A percentile compares a stretch with the other conserved stretches of the same genome.
Conservation (phyloP, 64 coral and sea anemone genomes). For the Astreopora myriophthalma region DNA sequence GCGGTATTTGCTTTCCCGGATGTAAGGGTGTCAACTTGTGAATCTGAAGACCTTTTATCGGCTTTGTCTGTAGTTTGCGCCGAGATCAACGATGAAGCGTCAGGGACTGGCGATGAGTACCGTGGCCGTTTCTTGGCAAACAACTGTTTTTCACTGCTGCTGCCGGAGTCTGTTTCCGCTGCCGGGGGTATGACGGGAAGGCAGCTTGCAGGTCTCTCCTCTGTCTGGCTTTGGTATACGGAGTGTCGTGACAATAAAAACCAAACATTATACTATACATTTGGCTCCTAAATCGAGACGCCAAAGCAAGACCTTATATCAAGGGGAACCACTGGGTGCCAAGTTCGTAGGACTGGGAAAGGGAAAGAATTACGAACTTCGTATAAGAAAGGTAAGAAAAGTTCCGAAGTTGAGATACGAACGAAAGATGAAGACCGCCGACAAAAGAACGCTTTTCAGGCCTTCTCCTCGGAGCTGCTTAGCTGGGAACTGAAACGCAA, state of each 20-base stretch:
- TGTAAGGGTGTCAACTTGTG: neutral
- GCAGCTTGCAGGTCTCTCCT: neutral
- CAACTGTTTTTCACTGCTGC: constrained; percentile 13
- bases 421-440: too few species aligned
- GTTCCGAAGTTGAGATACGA: too few species aligned
- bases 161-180: constrained; percentile 47
- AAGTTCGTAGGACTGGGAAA: too few species aligned
- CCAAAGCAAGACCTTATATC: too few species aligned
- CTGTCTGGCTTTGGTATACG: neutral
- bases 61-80: constrained; percentile 11
- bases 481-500: too few species aligned
- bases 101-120: constrained; percentile 18
- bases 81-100: neutral
- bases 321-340: too few species aligned
- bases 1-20: constrained; percentile 45
- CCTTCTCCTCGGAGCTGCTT: too few species aligned
- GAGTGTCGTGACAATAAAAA: neutral
- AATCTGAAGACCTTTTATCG: constrained; percentile 51
- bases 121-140: constrained; percentile 17
- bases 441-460: too few species aligned
- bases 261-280: too few species aligned
- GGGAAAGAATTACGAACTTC: too few species aligned
- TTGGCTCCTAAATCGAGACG: too few species aligned
- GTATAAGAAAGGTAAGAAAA: too few species aligned
- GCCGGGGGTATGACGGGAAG: constrained; percentile 25